A percentile compares a stretch with the other conserved stretches of the same genome.
Conservation (phyloP, 1,140 invertebrate genomes). For the Pentalonia nigronervosa region DNA sequence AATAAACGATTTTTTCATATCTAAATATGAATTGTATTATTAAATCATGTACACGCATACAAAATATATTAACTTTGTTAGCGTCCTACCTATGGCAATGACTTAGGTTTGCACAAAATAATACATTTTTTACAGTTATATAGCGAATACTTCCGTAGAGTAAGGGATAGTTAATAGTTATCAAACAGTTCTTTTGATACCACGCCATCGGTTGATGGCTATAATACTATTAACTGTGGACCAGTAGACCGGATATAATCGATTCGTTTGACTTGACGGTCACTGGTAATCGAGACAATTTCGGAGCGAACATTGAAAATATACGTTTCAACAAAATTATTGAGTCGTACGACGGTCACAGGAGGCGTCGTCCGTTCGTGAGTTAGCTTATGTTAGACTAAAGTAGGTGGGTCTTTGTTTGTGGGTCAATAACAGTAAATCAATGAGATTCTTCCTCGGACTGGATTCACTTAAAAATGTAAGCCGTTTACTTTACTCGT, state of each 20-base stretch:
- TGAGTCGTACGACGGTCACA: not conserved
- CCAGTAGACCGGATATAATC: not conserved
- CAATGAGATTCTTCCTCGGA: not conserved
- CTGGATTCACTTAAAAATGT: not conserved
- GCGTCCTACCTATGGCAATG: no score
- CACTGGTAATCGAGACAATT: not conserved
- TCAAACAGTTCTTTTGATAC: not conserved
- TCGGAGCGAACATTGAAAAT: not conserved
- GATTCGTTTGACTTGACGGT: not conserved
- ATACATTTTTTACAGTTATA: not conserved
- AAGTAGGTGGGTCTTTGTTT: not conserved
- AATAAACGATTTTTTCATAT: not conserved
- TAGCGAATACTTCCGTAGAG: not conserved
- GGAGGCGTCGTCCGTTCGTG: not conserved
- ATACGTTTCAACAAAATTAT: not conserved
- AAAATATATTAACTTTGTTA: not conserved
- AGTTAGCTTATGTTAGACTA: not conserved
- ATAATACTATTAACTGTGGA: not conserved
- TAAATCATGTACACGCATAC: not conserved
- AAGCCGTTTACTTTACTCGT: not conserved
- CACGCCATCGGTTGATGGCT: not conserved
- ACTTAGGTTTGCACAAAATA: no score
- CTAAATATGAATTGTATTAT: not conserved
- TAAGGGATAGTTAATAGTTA: not conserved
- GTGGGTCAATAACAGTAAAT: not conserved